Evolutionary conservation across 2,888 invertebrate species (phyloP).

Genomic region (Ormyrus labotus): DNA sequence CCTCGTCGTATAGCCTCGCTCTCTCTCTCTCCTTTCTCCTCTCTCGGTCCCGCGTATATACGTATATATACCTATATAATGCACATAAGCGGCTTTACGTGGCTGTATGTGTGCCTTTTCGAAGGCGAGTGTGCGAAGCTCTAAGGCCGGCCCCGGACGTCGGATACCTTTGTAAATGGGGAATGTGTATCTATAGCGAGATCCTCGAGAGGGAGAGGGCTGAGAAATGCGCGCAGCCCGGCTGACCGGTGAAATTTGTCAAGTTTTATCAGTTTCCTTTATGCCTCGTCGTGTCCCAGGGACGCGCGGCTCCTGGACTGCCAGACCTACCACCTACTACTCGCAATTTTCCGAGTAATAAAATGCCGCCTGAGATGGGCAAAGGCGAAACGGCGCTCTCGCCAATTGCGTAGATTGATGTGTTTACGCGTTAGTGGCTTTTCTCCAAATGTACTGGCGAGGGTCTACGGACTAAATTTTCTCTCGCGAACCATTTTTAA

Average conservation of each 20-base stretch:
- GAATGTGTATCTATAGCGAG: constrained; percentile 32
- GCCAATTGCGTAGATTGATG: constrained; percentile 16
- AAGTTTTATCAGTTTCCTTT: constrained; percentile 53
- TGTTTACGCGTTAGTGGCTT: no score
- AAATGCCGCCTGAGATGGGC: constrained; percentile 24
- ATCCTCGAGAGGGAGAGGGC: constrained; percentile 5
- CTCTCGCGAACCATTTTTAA: no score
- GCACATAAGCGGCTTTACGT: constrained; percentile 56
- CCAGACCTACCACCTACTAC: no score
- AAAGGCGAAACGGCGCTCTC: not conserved
- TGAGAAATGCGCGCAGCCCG: constrained; percentile 36
- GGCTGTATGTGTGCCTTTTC: not conserved
- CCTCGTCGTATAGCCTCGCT: constrained; percentile 65
- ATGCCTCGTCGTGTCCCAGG: constrained; percentile 6
- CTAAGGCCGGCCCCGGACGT: constrained; percentile 16
- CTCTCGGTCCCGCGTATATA: not conserved
- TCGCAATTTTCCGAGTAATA: constrained; percentile 48
- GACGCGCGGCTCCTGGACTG: not conserved
- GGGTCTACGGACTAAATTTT: no score
- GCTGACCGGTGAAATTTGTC: constrained; percentile 53
- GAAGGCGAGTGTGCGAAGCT: constrained; percentile 2
- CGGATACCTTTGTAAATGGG: constrained; percentile 51
- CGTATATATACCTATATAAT: constrained; percentile 45
- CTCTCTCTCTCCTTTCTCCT: constrained; percentile 5
- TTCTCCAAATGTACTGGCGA: no score